Evolutionary conservation across 92 coral and sea anemone genomes (phyloP).

Genomic region (Zoanthus sociatus): DNA sequence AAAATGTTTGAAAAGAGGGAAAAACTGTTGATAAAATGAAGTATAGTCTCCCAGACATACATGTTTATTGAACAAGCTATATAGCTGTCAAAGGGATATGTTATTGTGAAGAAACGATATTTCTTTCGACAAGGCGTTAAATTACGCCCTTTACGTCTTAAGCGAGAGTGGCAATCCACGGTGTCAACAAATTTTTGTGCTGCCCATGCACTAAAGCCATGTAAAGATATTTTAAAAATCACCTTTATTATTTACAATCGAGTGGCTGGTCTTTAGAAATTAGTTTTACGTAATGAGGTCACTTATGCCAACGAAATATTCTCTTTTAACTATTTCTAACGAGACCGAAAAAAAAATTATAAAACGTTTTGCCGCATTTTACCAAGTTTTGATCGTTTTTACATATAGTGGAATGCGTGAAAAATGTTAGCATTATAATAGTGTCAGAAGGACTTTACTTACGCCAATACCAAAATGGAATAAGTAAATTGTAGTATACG

Average conservation of each 20-base stretch:
- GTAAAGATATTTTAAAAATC: not conserved
- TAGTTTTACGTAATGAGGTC: not conserved
- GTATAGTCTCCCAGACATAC: not conserved
- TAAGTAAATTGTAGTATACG: not conserved
- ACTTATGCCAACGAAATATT: not conserved
- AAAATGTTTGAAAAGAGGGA: not conserved
- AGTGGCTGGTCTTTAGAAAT: no score
- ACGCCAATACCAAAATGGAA: not conserved
- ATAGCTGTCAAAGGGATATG: not conserved
- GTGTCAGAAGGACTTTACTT: not conserved
- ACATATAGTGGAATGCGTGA: not conserved
- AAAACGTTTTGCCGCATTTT: not conserved
- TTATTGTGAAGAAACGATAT: constrained; percentile 8
- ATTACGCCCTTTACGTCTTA: not conserved
- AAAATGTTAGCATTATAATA: not conserved
- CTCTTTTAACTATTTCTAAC: not conserved
- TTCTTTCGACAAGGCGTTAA: constrained; percentile 7
- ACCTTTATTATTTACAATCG: no score
- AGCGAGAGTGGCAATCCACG: not conserved
- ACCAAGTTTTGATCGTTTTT: not conserved
- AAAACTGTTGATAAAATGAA: not conserved
- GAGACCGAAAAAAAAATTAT: not conserved
- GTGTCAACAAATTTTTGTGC: constrained; percentile 13
- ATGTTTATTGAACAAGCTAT: not conserved
- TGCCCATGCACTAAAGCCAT: constrained; percentile 26